Percentiles rank a stretch among this genome's conserved stretches.
These are phyloP conservation scores for Lithobates pipiens DNA, from an alignment of 2,797 vertebrate species.

Conservation along the genomic window DNA sequence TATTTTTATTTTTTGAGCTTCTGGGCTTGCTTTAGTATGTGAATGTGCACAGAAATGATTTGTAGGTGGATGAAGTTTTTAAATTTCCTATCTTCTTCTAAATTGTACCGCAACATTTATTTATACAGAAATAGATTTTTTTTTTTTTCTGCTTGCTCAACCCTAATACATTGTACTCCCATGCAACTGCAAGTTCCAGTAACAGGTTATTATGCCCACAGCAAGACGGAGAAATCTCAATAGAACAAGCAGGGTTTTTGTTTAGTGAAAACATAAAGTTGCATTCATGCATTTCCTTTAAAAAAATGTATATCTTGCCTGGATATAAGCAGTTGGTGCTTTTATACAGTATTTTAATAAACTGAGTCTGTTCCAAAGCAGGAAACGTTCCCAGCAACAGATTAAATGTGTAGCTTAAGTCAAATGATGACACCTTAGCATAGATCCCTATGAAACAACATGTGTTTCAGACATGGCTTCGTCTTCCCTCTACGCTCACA, in stretches of 20 bases:
- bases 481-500: constrained; percentile 21
- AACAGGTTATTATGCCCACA: neutral
- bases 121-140: too few relatives aligned
- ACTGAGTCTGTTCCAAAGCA: neutral
- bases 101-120: too few relatives aligned
- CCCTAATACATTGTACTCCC: neutral
- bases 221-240: neutral
- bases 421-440: constrained; percentile 22
- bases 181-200: neutral
- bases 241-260: neutral
- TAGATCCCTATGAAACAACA: constrained; percentile 20
- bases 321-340: neutral
- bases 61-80: too few relatives aligned
- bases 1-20: too few relatives aligned
- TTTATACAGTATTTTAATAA: neutral
- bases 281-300: neutral
- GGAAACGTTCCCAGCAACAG: neutral
- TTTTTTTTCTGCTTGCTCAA: neutral
- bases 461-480: constrained; percentile 39
- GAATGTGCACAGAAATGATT: too few relatives aligned
- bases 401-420: neutral
- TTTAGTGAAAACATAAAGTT: neutral
- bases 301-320: neutral
- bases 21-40: too few relatives aligned
- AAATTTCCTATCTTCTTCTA: too few relatives aligned